Conservation (phyloP, 2,113 vertebrate species). For the Microcebus jonahi region DNA sequence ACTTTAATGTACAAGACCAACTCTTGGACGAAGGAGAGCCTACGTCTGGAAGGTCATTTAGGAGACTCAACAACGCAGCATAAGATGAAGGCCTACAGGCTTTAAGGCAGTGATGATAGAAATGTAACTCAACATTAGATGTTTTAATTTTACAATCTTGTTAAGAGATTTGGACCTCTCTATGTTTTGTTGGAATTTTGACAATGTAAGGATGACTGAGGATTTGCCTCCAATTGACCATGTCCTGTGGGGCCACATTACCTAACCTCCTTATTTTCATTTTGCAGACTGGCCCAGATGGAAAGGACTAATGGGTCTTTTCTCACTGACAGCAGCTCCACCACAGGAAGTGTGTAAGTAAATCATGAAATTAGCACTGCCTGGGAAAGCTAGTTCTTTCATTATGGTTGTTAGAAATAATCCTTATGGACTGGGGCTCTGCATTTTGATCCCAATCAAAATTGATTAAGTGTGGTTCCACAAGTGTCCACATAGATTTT, state of each 20-base stretch:
- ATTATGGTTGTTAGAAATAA: not conserved
- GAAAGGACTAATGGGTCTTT: slow-evolving; percentile 96
- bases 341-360: slow-evolving; percentile 98
- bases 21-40: not conserved
- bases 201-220: not conserved
- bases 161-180: not conserved
- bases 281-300: slow-evolving; percentile 95
- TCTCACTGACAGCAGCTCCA: slow-evolving; percentile 96
- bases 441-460: slow-evolving; percentile 47
- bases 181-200: not conserved
- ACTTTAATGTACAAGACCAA: not conserved
- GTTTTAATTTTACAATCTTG: not conserved
- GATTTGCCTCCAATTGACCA: not conserved
- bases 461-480: not conserved
- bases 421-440: not conserved
- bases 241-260: fast-evolving
- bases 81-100: not conserved
- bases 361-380: not conserved
- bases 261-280: slow-evolving; percentile 11
- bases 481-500: slow-evolving; percentile 37
- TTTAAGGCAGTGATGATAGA: not conserved
- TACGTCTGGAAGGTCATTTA: not conserved
- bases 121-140: not conserved
- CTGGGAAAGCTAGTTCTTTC: not conserved
- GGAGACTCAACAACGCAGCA: not conserved